Evolutionary conservation across 2,113 vertebrate genomes (phyloP).

Genomic region (Equus quagga): DNA sequence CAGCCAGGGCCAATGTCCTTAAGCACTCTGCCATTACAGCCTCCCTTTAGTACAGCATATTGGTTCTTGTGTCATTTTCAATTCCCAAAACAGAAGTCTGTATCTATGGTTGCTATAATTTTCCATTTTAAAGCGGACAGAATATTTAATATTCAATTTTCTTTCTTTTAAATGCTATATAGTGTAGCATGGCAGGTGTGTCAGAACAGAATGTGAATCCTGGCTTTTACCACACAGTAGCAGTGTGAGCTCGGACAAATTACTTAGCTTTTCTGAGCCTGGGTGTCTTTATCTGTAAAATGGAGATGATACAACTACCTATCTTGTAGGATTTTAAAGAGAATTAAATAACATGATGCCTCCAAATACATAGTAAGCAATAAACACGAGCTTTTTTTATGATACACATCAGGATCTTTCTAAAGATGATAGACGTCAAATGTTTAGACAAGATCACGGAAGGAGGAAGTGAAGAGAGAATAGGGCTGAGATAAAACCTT

Average conservation of each 20-base stretch:
- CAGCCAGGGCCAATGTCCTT: not conserved
- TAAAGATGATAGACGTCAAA: constrained; percentile 18
- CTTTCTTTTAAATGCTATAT: constrained; percentile 1
- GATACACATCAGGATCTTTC: not conserved
- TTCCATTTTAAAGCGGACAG: constrained; percentile 16
- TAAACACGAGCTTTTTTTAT: constrained; percentile 15
- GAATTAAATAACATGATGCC: constrained; percentile 33
- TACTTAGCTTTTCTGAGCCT: constrained; percentile 9
- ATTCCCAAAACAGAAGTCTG: not conserved
- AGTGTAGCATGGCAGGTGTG: not conserved
- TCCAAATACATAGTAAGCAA: constrained; percentile 2
- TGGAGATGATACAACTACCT: not conserved
- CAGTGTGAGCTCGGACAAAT: not conserved
- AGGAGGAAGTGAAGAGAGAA: constrained; percentile 27
- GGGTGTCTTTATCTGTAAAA: constrained; percentile 1
- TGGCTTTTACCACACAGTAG: not conserved
- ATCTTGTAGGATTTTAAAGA: constrained; percentile 11
- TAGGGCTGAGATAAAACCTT: constrained; percentile 42
- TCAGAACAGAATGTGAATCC: constrained; percentile 44
- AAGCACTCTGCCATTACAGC: not conserved
- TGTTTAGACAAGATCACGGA: constrained; percentile 19
- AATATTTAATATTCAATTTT: constrained; percentile 6
- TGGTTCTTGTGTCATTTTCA: constrained; percentile 28
- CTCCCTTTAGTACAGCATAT: not conserved
- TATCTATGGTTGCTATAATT: not conserved